A percentile compares a stretch with the other conserved stretches of the same genome.
Conservation (phyloP, 2,113 vertebrate genomes). For the Coregonus clupeaformis region DNA sequence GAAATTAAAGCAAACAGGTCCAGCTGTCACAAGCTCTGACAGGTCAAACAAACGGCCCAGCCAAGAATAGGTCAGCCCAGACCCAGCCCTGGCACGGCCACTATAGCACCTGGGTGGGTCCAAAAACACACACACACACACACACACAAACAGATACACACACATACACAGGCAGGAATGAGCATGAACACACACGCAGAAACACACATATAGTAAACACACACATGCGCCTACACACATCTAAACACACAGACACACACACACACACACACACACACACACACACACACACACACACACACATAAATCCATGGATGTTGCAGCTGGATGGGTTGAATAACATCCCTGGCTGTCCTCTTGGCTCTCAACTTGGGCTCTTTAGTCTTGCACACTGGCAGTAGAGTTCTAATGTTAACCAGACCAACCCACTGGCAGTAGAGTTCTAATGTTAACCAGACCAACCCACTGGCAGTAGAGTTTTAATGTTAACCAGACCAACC, state of each 20-base stretch:
- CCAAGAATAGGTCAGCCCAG: slow-evolving; percentile 12
- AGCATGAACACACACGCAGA: too few relatives aligned
- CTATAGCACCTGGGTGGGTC: background rate
- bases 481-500: too few relatives aligned
- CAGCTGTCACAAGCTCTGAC: slow-evolving; percentile 34
- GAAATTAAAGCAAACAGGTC: slow-evolving; percentile 62
- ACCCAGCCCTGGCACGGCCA: background rate
- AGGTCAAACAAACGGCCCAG: slow-evolving; percentile 41
- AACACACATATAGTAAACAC: background rate
- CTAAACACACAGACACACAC: background rate
- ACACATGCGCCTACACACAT: background rate
- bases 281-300: background rate
- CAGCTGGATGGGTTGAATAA: too few relatives aligned
- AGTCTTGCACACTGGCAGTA: too few relatives aligned
- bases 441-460: too few relatives aligned
- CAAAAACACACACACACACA: background rate
- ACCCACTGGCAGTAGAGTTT: too few relatives aligned
- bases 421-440: too few relatives aligned
- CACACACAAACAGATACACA: background rate
- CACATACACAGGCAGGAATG: background rate
- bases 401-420: too few relatives aligned
- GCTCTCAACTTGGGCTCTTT: too few relatives aligned
- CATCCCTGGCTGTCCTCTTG: too few relatives aligned
- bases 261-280: too few relatives aligned
- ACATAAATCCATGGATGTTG: too few relatives aligned